A percentile compares a stretch with the other conserved stretches of the same genome.
These are phyloP conservation scores for Oryzias woworae DNA, from an alignment of 2,113 vertebrate species.

Conservation along the genomic window DNA sequence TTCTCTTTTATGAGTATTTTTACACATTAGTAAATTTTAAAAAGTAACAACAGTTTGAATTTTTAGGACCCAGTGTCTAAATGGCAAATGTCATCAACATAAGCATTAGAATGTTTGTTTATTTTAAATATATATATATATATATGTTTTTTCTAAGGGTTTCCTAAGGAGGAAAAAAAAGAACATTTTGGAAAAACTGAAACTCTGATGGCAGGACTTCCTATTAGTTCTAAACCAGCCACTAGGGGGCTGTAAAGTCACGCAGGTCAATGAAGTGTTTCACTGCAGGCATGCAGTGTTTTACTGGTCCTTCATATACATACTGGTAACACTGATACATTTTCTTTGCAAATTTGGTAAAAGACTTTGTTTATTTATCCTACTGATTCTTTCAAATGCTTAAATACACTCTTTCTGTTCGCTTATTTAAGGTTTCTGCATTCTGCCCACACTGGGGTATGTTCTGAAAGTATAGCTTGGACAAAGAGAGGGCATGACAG, in stretches of 20 bases:
- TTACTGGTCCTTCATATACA: no score
- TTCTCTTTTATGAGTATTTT: no score
- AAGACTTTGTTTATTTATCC: no score
- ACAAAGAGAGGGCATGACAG: constrained; percentile 44
- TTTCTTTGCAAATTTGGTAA: no score
- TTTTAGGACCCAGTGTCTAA: no score
- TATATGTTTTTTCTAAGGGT: neutral
- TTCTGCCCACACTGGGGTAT: constrained; percentile 38
- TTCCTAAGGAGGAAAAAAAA: neutral
- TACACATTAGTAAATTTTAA: no score
- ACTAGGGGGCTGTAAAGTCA: constrained; percentile 68
- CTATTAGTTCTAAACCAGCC: constrained; percentile 32
- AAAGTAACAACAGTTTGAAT: no score
- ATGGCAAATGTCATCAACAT: no score
- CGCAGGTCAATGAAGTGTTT: neutral
- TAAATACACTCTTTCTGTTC: constrained; percentile 16
- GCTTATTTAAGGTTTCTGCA: constrained; percentile 21
- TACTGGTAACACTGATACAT: no score
- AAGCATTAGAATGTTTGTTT: no score
- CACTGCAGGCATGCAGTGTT: no score
- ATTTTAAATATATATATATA: neutral
- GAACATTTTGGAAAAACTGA: neutral
- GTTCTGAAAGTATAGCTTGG: constrained; percentile 47
- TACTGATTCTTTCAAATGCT: neutral
- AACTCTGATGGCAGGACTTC: constrained; percentile 21